These are phyloP conservation scores for Drosophila longiperda DNA, from an alignment of 2,888 invertebrate genomes.

Conservation along the genomic window DNA sequence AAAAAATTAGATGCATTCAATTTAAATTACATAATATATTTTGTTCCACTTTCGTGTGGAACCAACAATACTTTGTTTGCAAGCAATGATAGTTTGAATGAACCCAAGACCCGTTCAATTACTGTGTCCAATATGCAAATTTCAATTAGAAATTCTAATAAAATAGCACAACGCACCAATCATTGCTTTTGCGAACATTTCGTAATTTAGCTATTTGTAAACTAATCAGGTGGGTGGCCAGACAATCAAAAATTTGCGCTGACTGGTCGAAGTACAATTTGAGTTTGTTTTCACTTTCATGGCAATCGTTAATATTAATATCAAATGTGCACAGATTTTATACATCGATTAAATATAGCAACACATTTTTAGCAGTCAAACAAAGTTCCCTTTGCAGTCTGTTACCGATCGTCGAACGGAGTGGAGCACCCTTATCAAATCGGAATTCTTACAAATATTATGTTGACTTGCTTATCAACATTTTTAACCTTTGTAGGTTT, in stretches of 20 bases:
- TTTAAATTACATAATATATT: background rate
- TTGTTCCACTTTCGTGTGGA: background rate
- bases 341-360: slow-evolving; percentile 8
- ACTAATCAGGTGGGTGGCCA: slow-evolving; percentile 17
- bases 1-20: background rate
- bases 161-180: slow-evolving; percentile 30
- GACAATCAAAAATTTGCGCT: background rate
- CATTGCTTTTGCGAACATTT: background rate
- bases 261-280: slow-evolving; percentile 12
- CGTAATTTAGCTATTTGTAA: slow-evolving; percentile 38
- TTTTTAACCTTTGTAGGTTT: slow-evolving; percentile 86
- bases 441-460: slow-evolving; percentile 2
- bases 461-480: slow-evolving; percentile 44
- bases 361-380: background rate
- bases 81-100: background rate
- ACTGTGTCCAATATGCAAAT: too few relatives aligned
- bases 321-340: slow-evolving; percentile 5
- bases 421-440: slow-evolving; percentile 13
- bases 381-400: slow-evolving; percentile 35
- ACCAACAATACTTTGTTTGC: background rate
- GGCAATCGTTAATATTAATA: slow-evolving; percentile 42
- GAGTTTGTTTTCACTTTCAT: slow-evolving; percentile 23
- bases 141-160: background rate
- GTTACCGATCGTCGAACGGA: slow-evolving; percentile 22
- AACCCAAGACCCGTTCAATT: background rate